Conservation (phyloP, 1,140 invertebrate genomes). For the Aporrectodea caliginosa region DNA sequence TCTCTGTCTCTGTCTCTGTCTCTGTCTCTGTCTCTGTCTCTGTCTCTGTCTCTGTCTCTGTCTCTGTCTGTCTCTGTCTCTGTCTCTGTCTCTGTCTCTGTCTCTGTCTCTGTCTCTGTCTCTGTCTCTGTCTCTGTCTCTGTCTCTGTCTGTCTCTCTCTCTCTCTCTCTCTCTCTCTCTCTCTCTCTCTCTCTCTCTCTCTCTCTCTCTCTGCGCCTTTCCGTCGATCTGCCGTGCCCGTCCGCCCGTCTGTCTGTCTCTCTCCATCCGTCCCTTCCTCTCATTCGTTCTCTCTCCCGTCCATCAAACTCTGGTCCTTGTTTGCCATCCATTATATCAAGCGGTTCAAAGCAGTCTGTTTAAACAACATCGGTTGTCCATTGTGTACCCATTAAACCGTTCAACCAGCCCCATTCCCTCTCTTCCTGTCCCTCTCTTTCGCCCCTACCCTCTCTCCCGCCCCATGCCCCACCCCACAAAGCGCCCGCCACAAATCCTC, state of each 20-base stretch:
- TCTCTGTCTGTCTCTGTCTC: neutral
- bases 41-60: neutral
- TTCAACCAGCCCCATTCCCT: neutral
- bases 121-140: neutral
- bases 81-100: neutral
- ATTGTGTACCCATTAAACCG: neutral
- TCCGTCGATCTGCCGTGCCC: neutral
- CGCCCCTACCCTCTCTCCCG: neutral
- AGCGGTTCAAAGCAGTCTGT: neutral
- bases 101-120: neutral
- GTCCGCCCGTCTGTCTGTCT: neutral
- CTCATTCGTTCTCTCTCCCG: neutral
- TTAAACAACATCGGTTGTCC: neutral
- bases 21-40: no score
- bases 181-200: neutral
- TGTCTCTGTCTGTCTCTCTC: neutral
- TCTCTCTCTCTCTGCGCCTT: neutral
- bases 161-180: neutral
- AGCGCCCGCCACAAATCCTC: neutral
- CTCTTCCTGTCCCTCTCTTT: no score
- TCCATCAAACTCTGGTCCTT: neutral
- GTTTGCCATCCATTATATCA: neutral
- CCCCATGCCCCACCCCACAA: neutral
- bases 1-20: no score
- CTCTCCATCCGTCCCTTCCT: neutral